A percentile compares a stretch with the other conserved stretches of the same genome.
Conservation (phyloP, 2,888 invertebrate species). For the Drosophila fungiperda region DNA sequence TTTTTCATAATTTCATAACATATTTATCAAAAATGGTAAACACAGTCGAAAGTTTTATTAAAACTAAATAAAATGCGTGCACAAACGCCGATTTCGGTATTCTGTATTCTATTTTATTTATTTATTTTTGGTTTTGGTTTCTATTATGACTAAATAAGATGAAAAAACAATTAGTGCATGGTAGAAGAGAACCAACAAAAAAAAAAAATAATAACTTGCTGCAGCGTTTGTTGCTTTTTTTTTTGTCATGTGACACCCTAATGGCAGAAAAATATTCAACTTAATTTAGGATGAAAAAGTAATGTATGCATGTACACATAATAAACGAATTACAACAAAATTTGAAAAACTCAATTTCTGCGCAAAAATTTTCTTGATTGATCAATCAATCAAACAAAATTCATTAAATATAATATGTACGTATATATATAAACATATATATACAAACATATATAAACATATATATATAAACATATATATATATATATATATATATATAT, state of each 20-base stretch:
- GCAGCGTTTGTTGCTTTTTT: slow-evolving; percentile 11
- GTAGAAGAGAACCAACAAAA: slow-evolving; percentile 43
- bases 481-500: slow-evolving; percentile 5
- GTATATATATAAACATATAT: background rate
- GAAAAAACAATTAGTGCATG: slow-evolving; percentile 58
- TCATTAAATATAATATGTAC: slow-evolving; percentile 39
- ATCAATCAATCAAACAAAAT: slow-evolving; percentile 34
- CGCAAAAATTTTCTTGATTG: slow-evolving; percentile 32
- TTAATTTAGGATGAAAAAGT: slow-evolving; percentile 53
- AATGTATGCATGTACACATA: slow-evolving; percentile 60
- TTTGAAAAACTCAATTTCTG: slow-evolving; percentile 84
- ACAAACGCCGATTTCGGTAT: slow-evolving; percentile 81
- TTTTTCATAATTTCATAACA: slow-evolving; percentile 56
- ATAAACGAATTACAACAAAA: slow-evolving; percentile 83
- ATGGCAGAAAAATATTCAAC: slow-evolving; percentile 60
- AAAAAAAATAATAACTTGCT: slow-evolving; percentile 45
- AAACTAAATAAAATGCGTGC: slow-evolving; percentile 83
- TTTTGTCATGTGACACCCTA: slow-evolving; percentile 50
- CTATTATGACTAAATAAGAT: slow-evolving; percentile 45
- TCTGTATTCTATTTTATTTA: slow-evolving; percentile 26
- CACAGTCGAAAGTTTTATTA: slow-evolving; percentile 57
- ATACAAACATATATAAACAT: slow-evolving; percentile 17
- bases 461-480: background rate
- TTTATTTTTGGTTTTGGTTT: slow-evolving; percentile 9
- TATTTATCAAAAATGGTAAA: slow-evolving; percentile 38